phyloP scores from a whole-genome alignment of 2,113 vertebrate genomes.

The Brachyistius frenatus region DNA sequence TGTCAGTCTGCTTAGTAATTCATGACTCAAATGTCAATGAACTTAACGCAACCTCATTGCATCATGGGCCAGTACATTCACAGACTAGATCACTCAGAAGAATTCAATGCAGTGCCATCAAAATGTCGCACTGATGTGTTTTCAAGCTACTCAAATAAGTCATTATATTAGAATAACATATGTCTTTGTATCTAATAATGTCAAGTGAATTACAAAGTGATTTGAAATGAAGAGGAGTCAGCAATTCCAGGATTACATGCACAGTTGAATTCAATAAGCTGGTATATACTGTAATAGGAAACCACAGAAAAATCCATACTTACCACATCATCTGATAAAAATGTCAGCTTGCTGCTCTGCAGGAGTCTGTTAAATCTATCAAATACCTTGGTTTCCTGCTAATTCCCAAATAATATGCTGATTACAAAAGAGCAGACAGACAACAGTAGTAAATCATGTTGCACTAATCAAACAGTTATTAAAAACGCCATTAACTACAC shows the following conservation, averaged over 20 bases:
- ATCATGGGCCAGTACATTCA: constrained; percentile 33
- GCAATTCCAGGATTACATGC: constrained; percentile 75
- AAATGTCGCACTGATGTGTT: constrained; percentile 48
- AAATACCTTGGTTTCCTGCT: constrained; percentile 57
- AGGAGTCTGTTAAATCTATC: constrained; percentile 73
- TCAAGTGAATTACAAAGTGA: constrained; percentile 71
- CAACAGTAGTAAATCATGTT: constrained; percentile 54
- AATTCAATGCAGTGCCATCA: constrained; percentile 39
- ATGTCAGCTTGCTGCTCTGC: constrained; percentile 66
- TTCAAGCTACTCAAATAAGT: constrained; percentile 61
- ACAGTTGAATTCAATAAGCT: constrained; percentile 75
- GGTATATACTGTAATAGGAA: constrained; percentile 71
- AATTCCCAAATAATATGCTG: constrained; percentile 63
- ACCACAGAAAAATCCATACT: constrained; percentile 78
- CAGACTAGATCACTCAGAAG: constrained; percentile 25
- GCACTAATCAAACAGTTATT: constrained; percentile 63
- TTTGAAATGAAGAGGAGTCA: constrained; percentile 74
- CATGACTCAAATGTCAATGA: constrained; percentile 44
- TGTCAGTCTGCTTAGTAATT: constrained; percentile 5
- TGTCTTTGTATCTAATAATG: constrained; percentile 70
- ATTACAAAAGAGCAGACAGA: constrained; percentile 53
- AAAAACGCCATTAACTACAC: constrained; percentile 38
- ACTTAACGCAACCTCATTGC: constrained; percentile 44
- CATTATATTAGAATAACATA: constrained; percentile 70
- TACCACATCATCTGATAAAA: constrained; percentile 76